Conservation (phyloP, 2,888 invertebrate genomes). For the Gastracanthus pulcherrimus region DNA sequence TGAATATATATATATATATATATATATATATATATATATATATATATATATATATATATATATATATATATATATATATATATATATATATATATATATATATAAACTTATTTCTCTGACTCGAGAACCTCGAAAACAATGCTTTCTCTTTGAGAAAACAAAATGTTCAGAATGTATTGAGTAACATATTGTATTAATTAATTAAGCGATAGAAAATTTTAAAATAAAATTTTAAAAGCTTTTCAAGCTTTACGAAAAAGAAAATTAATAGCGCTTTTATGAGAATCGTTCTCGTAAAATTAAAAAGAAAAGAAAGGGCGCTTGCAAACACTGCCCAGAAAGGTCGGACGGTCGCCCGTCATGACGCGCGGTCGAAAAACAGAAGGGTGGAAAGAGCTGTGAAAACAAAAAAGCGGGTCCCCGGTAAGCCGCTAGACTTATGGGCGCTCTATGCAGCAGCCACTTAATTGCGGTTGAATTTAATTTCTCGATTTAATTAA, state of each 20-base stretch:
- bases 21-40: too few species aligned
- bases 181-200: too few species aligned
- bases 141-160: too few species aligned
- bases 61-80: too few species aligned
- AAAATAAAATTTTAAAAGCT: too few species aligned
- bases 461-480: constrained; percentile 44
- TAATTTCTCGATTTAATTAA: constrained; percentile 46
- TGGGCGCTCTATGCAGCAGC: constrained; percentile 15
- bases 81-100: too few species aligned
- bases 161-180: too few species aligned
- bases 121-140: too few species aligned
- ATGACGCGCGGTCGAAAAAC: not conserved
- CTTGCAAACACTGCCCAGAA: not conserved
- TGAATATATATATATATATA: too few species aligned
- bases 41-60: too few species aligned
- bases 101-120: too few species aligned
- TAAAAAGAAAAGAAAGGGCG: not conserved
- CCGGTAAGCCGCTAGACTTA: constrained; percentile 12
- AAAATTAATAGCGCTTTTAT: not conserved
- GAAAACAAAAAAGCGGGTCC: constrained; percentile 16
- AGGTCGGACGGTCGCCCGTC: not conserved
- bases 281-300: not conserved
- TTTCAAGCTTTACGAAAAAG: not conserved
- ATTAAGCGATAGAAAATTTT: too few species aligned
- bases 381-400: constrained; percentile 12